Evolutionary conservation across 2,888 invertebrate species (phyloP).

Genomic region (Psylliodes chrysocephalus): DNA sequence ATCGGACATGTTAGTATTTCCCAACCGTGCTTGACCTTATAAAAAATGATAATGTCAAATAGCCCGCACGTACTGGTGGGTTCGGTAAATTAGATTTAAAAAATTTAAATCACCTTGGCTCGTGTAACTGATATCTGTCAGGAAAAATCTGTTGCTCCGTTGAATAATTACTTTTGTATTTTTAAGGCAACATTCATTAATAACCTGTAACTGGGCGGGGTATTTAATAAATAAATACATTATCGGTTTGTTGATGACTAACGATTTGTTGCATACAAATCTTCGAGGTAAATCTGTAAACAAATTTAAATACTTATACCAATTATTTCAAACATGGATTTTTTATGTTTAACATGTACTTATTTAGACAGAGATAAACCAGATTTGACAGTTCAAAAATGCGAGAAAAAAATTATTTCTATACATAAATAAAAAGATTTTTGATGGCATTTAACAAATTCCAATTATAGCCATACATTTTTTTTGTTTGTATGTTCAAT

Average conservation of each 20-base stretch:
- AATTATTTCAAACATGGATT: too few relatives aligned
- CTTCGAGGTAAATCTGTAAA: background rate
- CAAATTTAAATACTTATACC: too few relatives aligned
- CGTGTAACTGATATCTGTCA: conserved; percentile 12
- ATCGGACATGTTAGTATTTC: conserved; percentile 23
- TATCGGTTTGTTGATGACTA: conserved; percentile 1
- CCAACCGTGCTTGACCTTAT: conserved; percentile 13
- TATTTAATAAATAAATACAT: conserved; percentile 5
- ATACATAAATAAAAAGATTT: too few relatives aligned
- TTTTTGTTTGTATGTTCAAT: too few relatives aligned
- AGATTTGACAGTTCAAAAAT: too few relatives aligned
- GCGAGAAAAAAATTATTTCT: too few relatives aligned
- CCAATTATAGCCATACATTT: too few relatives aligned
- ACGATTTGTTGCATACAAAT: background rate
- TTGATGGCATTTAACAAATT: too few relatives aligned
- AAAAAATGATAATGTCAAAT: conserved; percentile 28
- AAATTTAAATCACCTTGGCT: conserved; percentile 7
- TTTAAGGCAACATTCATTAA: conserved; percentile 8
- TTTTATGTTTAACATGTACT: too few relatives aligned
- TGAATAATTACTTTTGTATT: conserved; percentile 10
- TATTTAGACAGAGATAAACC: too few relatives aligned
- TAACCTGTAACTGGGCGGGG: conserved; percentile 1
- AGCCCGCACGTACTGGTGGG: conserved; percentile 10
- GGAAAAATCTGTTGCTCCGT: background rate
- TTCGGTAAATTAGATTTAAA: conserved; percentile 22